Evolutionary conservation across 2,797 vertebrate genomes (phyloP).

Genomic region (Sebastes matsubarae): DNA sequence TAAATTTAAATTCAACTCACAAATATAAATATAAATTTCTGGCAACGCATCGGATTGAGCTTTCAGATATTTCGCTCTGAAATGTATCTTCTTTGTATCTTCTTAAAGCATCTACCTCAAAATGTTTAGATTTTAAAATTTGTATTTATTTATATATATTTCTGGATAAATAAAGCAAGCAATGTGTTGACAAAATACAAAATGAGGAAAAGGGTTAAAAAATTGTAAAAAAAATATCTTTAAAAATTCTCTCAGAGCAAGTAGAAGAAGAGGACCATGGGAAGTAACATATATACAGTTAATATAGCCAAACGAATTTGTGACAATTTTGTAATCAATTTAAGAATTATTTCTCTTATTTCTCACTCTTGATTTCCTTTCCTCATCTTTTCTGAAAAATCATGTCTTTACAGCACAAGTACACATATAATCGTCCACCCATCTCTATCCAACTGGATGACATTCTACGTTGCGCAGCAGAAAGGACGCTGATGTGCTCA

Average conservation of each 20-base stretch:
- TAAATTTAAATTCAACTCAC: background rate
- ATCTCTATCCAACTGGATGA: background rate
- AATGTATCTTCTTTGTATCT: background rate
- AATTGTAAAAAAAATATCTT: too few species aligned
- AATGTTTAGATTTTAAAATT: too few species aligned
- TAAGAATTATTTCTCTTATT: background rate
- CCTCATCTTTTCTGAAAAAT: background rate
- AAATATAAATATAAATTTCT: background rate
- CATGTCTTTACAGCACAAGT: background rate
- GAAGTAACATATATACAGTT: background rate
- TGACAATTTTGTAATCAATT: background rate
- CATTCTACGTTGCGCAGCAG: background rate
- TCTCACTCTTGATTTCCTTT: background rate
- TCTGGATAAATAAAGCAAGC: background rate
- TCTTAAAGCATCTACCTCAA: background rate
- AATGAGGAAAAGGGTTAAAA: background rate
- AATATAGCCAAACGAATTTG: accelerated
- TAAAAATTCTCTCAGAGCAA: background rate
- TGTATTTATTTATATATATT: too few species aligned
- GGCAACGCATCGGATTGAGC: background rate
- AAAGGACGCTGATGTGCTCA: slow-evolving; percentile 11
- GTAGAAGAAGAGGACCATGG: background rate
- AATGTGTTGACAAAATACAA: background rate
- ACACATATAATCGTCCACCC: background rate
- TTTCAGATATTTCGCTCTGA: background rate